A percentile compares a stretch with the other conserved stretches of the same genome.
phyloP scores from a whole-genome alignment of 2,113 vertebrate species.

The Entosphenus tridentatus region DNA sequence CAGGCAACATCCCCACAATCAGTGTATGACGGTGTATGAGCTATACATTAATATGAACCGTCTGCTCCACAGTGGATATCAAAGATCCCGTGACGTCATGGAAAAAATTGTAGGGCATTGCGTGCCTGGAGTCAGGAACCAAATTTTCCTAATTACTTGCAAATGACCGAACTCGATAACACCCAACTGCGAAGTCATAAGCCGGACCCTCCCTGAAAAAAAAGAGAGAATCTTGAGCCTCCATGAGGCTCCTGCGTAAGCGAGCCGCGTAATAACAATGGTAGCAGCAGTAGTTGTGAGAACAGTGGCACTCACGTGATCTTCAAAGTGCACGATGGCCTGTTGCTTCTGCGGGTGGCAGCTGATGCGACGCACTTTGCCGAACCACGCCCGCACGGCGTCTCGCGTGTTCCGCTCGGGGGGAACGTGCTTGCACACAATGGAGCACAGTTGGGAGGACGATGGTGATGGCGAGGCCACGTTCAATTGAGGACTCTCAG shows the following conservation, averaged over 20 bases:
- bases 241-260: not conserved
- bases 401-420: too few species aligned
- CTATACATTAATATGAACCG: too few species aligned
- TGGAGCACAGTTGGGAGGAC: too few species aligned
- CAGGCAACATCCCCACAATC: too few species aligned
- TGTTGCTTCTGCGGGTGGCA: slow-evolving; percentile 35
- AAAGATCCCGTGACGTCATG: too few species aligned
- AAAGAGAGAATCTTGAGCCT: not conserved
- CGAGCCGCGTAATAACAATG: not conserved
- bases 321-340: slow-evolving; percentile 42
- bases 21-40: too few species aligned
- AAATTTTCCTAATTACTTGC: not conserved
- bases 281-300: not conserved
- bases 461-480: too few species aligned
- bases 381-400: slow-evolving; percentile 17
- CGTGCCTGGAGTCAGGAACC: not conserved
- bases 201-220: too few species aligned
- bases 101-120: too few species aligned
- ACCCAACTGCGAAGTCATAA: not conserved
- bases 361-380: slow-evolving; percentile 32
- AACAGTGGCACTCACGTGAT: slow-evolving; percentile 40
- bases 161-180: not conserved
- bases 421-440: too few species aligned
- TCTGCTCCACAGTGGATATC: too few species aligned
- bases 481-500: too few species aligned